phyloP scores from a whole-genome alignment of 2,113 vertebrate genomes.

The Setophaga coronata region DNA sequence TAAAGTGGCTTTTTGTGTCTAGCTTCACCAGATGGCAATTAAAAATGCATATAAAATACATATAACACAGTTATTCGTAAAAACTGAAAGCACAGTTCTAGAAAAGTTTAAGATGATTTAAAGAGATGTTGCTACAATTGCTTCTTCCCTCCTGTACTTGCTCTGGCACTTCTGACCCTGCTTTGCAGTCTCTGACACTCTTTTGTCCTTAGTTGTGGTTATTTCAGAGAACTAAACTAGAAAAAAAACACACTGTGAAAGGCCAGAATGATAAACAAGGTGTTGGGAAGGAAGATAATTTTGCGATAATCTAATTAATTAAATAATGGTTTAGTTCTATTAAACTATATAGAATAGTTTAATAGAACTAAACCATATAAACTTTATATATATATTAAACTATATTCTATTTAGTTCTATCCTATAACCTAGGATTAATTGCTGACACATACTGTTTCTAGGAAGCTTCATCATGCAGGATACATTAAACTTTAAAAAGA shows the following conservation, averaged over 20 bases:
- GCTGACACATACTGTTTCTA: not conserved
- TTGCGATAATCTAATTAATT: not conserved
- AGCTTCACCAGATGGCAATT: not conserved
- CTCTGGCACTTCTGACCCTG: not conserved
- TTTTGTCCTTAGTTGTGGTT: not conserved
- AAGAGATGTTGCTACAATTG: not conserved
- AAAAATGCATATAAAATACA: not conserved
- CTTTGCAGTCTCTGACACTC: not conserved
- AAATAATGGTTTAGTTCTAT: not conserved
- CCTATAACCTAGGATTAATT: not conserved
- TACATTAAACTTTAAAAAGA: not conserved
- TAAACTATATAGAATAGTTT: no score
- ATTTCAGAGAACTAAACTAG: not conserved
- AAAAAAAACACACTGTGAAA: not conserved
- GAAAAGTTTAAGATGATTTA: not conserved
- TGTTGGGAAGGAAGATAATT: not conserved
- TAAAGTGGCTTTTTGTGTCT: not conserved
- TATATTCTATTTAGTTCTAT: no score
- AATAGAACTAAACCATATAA: no score
- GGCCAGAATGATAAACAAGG: not conserved
- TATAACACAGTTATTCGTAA: not conserved
- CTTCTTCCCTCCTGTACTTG: not conserved
- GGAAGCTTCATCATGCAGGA: not conserved
- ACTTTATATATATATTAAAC: no score
- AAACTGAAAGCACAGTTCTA: not conserved